Evolutionary conservation across 2,797 vertebrate species (phyloP), one percentile per base, ranked within the genome.

Genomic region (Phrynocephalus guinanensis): DNA sequence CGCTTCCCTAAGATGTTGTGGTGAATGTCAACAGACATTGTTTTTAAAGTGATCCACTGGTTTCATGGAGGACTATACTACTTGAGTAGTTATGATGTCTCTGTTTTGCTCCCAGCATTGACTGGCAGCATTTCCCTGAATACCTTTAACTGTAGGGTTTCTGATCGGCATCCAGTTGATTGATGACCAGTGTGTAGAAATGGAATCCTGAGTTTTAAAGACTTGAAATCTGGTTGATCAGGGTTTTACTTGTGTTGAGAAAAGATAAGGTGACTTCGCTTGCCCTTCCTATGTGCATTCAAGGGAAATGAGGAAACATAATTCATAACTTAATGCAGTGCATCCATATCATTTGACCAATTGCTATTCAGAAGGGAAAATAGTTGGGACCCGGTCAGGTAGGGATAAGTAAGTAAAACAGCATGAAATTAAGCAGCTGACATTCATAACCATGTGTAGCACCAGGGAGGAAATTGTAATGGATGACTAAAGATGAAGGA

Each of bases 321-420:
- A 26, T 84, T 75, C 71, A 77, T 77, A 67, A 5, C 30, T 26
- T 50, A 66, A 68, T 18, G 75, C 22, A 52, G 38, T 67, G 52
- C 63, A 70, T 52, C 60, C 18, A 50, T 67, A 30, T 78, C 38
- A 85, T 66, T 50, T 79, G 20, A 85, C 6, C 44, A 79, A 26
- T 85, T 85, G 22, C 63, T 87, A 70, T 52, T 52, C 76, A 67
- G 85, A 63, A 95, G 63, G 7, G 92, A 94, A 89, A 86, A 92
- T 60, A 94, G 88, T 93, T 95, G 93, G 83, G 63, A 72, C 71
- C 92, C 89, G 71, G 89, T 93, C 90, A 93, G 89, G 93, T 89
- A 90, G 92, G 90, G 94, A 86, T 94, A 94, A 93, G 91, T 86
- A 88, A 91, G 91, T 90, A 89, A 90, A 94, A 95, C 92, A 90